phyloP scores from a whole-genome alignment of 2,888 invertebrate species.

The Trilocha varians region DNA sequence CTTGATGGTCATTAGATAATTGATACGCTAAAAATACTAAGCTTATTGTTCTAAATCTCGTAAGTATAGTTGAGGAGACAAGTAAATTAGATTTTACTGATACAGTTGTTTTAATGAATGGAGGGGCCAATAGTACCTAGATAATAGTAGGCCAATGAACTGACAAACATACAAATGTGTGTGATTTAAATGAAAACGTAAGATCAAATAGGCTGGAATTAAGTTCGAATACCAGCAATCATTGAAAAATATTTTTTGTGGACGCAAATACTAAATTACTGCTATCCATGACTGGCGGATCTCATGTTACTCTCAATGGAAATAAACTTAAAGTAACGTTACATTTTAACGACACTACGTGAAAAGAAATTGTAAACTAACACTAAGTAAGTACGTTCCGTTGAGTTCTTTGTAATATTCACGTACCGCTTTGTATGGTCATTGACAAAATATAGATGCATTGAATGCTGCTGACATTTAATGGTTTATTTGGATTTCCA shows the following conservation, averaged over 20 bases:
- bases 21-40: no score
- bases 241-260: slow-evolving; percentile 9
- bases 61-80: no score
- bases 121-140: no score
- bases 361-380: slow-evolving; percentile 30
- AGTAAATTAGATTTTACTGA: no score
- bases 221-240: no score
- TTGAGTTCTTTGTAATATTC: slow-evolving; percentile 11
- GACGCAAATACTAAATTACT: slow-evolving; percentile 18
- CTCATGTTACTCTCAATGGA: slow-evolving; percentile 9
- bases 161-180: no score
- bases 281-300: slow-evolving; percentile 22
- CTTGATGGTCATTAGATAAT: no score
- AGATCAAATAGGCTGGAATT: slow-evolving; percentile 10
- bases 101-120: no score
- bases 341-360: slow-evolving; percentile 25
- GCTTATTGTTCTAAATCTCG: no score
- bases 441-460: slow-evolving; percentile 13
- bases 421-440: slow-evolving; percentile 14
- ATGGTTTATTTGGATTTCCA: slow-evolving; percentile 15
- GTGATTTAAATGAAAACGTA: no score
- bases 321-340: slow-evolving; percentile 25
- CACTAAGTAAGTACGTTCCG: slow-evolving; percentile 4
- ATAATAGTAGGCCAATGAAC: no score
- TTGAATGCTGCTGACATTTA: slow-evolving; percentile 18